Base-by-base conservation (phyloP, 2,888 invertebrate genomes). In the Trachelus stipa region DNA sequence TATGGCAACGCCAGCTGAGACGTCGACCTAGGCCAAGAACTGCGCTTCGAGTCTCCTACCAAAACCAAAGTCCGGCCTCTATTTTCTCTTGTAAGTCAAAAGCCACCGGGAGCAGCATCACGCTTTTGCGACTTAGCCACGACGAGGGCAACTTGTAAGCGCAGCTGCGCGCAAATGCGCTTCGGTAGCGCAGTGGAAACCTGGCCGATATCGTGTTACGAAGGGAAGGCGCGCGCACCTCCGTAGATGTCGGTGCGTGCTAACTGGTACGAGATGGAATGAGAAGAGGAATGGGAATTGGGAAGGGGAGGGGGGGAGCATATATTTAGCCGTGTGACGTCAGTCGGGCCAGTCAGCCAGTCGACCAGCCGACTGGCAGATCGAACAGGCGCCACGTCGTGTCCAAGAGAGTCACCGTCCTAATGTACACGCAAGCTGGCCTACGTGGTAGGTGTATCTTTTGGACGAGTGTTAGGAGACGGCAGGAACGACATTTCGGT, bases 311-410 rank as follows among this genome's bases (percentile, higher is more conserved):
- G 33, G 69, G 31, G 73, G 12, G 69, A 33, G 68, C 4, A 74
- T 76, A 78, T 76, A 78, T 78, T 78, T 78, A 78, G 76, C 78
- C 15, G 75, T 75, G 34, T 78, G 75, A 78, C 78, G 78, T 78
- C 78, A 78, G 75, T 15, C 78, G 75, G 78, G 35, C 71, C 75
- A 68, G 75, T 75, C 71, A 34, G 31, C 71, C 71, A 56, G 56
- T 56, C 56, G 9, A 56, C 56, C 56, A 23, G 56, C 56, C 56
- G 40, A 15, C 40, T 15, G 56, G 23, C 56, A 56, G 56, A 15
- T 56, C 56, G 56, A 56, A 23, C 23, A 56, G 33, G 71, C 71
- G 71, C 71, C 71, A 71, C 71, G 56, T 56, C 23, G 56, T 15
- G 23, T 56, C 56, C 56, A 23, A 56, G 9, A 56, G 23, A 56